phyloP scores from a whole-genome alignment of 2,113 vertebrate species.

The Egretta garzetta region DNA sequence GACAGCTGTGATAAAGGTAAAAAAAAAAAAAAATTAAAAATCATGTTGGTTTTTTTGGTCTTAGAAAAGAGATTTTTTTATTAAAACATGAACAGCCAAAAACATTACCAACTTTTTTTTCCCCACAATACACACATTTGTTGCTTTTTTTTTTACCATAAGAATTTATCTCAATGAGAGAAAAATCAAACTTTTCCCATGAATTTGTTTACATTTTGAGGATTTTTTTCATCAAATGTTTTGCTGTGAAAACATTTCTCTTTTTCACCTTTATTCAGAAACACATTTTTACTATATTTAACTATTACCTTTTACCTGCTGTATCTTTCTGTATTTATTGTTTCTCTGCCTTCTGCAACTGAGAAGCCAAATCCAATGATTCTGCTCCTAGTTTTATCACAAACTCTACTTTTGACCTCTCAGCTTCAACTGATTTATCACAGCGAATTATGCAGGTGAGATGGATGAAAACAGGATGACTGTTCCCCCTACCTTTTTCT shows the following conservation, averaged over 20 bases:
- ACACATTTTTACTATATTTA: constrained; percentile 51
- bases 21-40: neutral
- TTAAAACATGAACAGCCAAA: constrained; percentile 36
- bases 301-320: constrained; percentile 61
- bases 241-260: constrained; percentile 39
- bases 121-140: constrained; percentile 20
- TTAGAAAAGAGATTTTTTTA: neutral
- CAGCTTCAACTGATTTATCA: constrained; percentile 82
- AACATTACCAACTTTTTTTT: constrained; percentile 50
- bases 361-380: constrained; percentile 69
- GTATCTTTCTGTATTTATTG: constrained; percentile 57
- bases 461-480: constrained; percentile 77
- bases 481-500: constrained; percentile 49
- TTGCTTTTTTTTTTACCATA: neutral
- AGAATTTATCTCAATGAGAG: neutral
- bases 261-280: constrained; percentile 39
- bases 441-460: constrained; percentile 81
- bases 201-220: constrained; percentile 6
- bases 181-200: neutral
- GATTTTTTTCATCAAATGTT: constrained; percentile 22
- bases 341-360: constrained; percentile 58
- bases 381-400: constrained; percentile 73
- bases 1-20: constrained; percentile 93
- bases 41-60: neutral
- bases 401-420: constrained; percentile 79